Evolutionary conservation across 1,140 invertebrate genomes (phyloP).

Genomic region (Euwallacea fornicatus): DNA sequence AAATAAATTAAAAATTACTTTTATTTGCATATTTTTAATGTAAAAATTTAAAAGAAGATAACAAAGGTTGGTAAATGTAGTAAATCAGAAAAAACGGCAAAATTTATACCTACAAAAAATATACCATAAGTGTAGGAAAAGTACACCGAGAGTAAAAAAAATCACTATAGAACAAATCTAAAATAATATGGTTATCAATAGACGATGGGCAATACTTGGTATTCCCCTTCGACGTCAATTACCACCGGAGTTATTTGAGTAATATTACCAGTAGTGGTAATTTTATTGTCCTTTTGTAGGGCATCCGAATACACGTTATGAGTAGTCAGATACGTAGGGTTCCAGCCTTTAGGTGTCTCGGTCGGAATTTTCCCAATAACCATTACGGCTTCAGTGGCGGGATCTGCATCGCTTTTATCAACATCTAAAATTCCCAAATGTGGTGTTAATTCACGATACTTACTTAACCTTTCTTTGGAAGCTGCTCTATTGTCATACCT

Average conservation of each 20-base stretch:
- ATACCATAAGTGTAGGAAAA: too few relatives aligned
- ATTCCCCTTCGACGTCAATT: conserved; percentile 33
- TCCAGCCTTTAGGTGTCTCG: neutral
- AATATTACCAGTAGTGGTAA: conserved; percentile 36
- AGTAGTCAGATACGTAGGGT: neutral
- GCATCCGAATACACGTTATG: neutral
- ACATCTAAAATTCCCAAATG: neutral
- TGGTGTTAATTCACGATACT: neutral
- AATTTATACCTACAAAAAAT: too few relatives aligned
- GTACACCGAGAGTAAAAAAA: too few relatives aligned
- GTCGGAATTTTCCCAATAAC: neutral
- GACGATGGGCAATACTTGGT: conserved; percentile 44
- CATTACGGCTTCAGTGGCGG: neutral
- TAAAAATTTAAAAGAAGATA: too few relatives aligned
- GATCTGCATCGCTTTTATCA: neutral
- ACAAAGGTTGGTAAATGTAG: too few relatives aligned
- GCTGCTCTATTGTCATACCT: too few relatives aligned
- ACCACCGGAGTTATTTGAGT: conserved; percentile 31
- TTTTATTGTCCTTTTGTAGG: conserved; percentile 26
- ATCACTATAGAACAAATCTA: too few relatives aligned
- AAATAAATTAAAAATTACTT: too few relatives aligned
- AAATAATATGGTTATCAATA: conserved; percentile 25
- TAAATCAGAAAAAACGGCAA: too few relatives aligned
- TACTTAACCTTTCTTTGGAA: neutral
- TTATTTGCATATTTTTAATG: too few relatives aligned